Base-by-base conservation (phyloP, 2,113 vertebrate species). In the Syngnathus scovelli region DNA sequence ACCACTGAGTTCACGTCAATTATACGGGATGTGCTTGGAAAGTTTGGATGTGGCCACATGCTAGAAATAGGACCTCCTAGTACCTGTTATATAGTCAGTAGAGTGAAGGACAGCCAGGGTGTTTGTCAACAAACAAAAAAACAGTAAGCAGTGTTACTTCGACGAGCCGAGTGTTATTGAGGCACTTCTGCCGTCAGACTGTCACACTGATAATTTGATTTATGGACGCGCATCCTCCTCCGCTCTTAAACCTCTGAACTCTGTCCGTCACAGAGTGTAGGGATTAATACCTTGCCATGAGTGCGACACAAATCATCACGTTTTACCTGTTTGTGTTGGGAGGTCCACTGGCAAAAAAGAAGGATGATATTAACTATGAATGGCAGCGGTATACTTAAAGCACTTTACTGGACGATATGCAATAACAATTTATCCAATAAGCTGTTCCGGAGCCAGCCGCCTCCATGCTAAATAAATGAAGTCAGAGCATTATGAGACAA, bases 241-340 rank as follows among this genome's bases (percentile, higher is more conserved):
- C 1, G 1, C 60, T 62, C 61, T 62, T 62, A 62, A 62, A 62
- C 61, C 61, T 27, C 41, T 62, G 41, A 62, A 62, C 61, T 44
- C 41, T 44, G 61, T 44, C 61, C 61, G 41, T 62, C 41, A 27
- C 61, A 10, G n/a, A 12, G 11, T 12, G 10, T 23, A 21, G n/a
- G 8, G n/a, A 44, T 44, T 44, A 21, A 44, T 62, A 27, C 41
- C 21, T 44, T 5, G 41, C 44, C 41, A 43, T 21, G 59, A 8
- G 33, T 4, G 8, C 16, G 8, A 12, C 39, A 62, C 41, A 62
- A 62, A 62, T 62, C 61, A 62, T 44, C 7, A 9, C 11, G 21
- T 21, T 5, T 46, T 27, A 27, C 21, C 21, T 44, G 41, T 8
- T 61, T n/a, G 23, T 41, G 38, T 43, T 41, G n/a, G 37, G 38